Evolutionary conservation across 2,888 invertebrate species (phyloP).

Genomic region (Hydrotaea diabolus): DNA sequence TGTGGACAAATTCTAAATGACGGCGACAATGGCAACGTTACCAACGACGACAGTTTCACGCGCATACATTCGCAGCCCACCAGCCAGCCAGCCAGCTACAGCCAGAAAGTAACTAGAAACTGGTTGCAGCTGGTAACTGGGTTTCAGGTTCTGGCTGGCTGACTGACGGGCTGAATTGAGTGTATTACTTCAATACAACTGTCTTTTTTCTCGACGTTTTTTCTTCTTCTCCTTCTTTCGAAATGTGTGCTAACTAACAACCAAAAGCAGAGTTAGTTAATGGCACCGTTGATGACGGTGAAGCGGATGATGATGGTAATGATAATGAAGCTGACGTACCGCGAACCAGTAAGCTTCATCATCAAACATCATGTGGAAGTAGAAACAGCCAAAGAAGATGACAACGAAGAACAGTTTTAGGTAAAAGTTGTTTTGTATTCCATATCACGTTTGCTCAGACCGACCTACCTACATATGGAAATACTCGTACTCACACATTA

Average conservation of each 20-base stretch:
- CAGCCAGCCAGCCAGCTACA: background rate
- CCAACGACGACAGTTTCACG: slow-evolving; percentile 1
- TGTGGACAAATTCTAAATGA: slow-evolving; percentile 14
- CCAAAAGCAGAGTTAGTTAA: background rate
- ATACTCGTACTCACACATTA: background rate
- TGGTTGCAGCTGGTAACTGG: slow-evolving; percentile 62
- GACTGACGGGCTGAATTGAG: background rate
- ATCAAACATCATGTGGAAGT: background rate
- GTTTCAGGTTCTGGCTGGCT: slow-evolving; percentile 44
- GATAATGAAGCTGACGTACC: no score
- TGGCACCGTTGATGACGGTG: background rate
- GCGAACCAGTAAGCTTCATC: background rate
- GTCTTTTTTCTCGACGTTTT: no score
- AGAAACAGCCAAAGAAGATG: background rate
- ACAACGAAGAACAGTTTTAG: slow-evolving; percentile 47
- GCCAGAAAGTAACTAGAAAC: slow-evolving; percentile 52
- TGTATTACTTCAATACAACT: no score
- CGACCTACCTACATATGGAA: background rate
- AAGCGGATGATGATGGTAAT: background rate
- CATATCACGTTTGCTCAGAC: slow-evolving; percentile 23
- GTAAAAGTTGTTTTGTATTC: slow-evolving; percentile 58
- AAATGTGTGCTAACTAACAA: slow-evolving; percentile 28
- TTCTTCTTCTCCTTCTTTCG: background rate
- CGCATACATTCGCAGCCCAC: background rate
- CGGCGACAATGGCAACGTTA: slow-evolving; percentile 1